These are phyloP conservation scores for Trichopoda pennipes DNA, from an alignment of 2,888 invertebrate genomes.

Conservation along the genomic window DNA sequence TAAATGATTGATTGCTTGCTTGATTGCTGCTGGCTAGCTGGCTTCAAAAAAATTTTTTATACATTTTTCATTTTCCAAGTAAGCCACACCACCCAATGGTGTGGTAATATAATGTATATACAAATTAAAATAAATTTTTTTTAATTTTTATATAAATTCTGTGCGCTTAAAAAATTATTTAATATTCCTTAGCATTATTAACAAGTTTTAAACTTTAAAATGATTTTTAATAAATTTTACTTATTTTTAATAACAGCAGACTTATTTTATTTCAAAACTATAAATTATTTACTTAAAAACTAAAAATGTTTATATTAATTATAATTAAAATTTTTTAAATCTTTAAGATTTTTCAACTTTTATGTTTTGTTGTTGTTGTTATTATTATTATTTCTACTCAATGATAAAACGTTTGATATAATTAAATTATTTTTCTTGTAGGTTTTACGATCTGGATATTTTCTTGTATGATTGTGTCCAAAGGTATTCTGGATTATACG, in stretches of 20 bases:
- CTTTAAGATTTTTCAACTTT: slow-evolving; percentile 13
- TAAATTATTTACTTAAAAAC: background rate
- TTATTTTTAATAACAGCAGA: slow-evolving; percentile 10
- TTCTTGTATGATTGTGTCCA: slow-evolving; percentile 77
- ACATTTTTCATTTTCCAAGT: too few species aligned
- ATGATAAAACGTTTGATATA: slow-evolving; percentile 49
- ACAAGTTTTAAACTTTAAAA: background rate
- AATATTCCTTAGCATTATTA: too few species aligned
- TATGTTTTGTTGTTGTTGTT: slow-evolving; percentile 6
- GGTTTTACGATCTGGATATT: slow-evolving; percentile 69
- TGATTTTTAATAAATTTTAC: background rate
- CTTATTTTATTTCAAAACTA: slow-evolving; percentile 20
- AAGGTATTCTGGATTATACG: slow-evolving; percentile 77
- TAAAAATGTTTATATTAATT: background rate
- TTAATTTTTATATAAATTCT: too few species aligned
- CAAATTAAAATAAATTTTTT: too few species aligned
- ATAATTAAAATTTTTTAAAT: background rate
- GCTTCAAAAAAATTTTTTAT: too few species aligned
- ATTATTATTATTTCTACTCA: slow-evolving; percentile 43
- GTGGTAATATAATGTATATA: too few species aligned
- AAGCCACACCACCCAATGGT: too few species aligned
- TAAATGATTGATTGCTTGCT: too few species aligned
- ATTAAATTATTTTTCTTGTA: slow-evolving; percentile 51
- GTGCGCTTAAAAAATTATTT: too few species aligned
- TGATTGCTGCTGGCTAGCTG: too few species aligned